Base-by-base conservation (phyloP, 92 coral and sea anemone species). In the Epizoanthus scotinus region DNA sequence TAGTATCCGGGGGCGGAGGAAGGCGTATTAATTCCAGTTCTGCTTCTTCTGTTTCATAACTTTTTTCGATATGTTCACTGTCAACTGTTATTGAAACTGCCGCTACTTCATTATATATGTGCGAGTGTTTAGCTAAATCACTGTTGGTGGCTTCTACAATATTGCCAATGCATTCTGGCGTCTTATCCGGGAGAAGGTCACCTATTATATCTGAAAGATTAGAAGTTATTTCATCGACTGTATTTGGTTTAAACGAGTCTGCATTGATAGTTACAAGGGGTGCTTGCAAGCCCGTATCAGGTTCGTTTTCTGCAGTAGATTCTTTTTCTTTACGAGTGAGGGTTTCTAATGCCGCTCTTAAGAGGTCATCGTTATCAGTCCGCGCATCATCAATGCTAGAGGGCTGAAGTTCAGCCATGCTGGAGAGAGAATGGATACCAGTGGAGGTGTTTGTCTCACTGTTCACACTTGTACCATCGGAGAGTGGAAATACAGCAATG, bases 1-100 rank as follows among this genome's bases (percentile, higher is more conserved):
- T 68, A 38, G 81, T 75, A 20, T 75, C 67, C 15, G 81, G 81
- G 22, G 68, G 81, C 25, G 81, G 69, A 15, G 68, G 81, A 59
- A 75, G 28, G 10, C 52, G 68, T 58, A 5, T 31, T 75, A 34
- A 19, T 21, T 75, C 68, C 9, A 75, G 57, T 47, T 75, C 53
- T n/a, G 21, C 4, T 24, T 59, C 52, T 10, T 47, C 52, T 12
- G 14, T 13, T 47, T 8, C 14, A 44, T 44, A 15, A 0, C 12
- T 3, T 47, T 47, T 10, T 2, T 10, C 17, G 0, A 47, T 10
- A 12, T 6, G 17, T 47, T 3, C 52, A 47, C 52, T 5, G 52
- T 47, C 52, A 47, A 47, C 52, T 47, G 52, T 9, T 47, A 47
- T 47, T 15, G 17, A 8, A 47, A 47, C 36, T n/a, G n/a, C n/a